Evolutionary conservation across 2,113 vertebrate genomes (phyloP), one percentile per base, ranked within the genome.

Genomic region (Cochlearius cochlearius): DNA sequence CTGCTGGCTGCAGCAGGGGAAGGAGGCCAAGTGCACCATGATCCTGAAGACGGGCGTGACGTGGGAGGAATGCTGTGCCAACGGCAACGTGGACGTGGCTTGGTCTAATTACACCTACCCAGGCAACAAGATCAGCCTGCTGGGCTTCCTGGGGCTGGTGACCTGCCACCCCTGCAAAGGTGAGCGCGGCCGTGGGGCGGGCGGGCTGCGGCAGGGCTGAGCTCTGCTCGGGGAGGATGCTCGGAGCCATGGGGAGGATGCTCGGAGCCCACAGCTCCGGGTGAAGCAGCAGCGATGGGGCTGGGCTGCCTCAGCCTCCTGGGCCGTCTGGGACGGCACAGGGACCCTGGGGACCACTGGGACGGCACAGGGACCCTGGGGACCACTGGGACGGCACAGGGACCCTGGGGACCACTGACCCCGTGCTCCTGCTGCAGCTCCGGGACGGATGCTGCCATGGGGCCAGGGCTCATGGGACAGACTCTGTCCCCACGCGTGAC

Each of bases 191-290:
- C 39, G 39, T 41, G 39, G 41, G 41, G 41, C 41, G 41, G 6
- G 41, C 12, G 41, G 41, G 41, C 41, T 41, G 41, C 9, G 39
- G 11, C 39, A 39, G 39, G 39, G 39, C 58, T 14, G 39, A 72
- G 67, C 63, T 72, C 67, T 19, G 32, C 43, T 5, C 9, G 0
- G 39, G 39, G 39, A 39, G 39, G 39, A 39, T 39, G 39, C 39
- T 39, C 39, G 11, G 39, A 39, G 39, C 39, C 9, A 11, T 9
- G 39, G 39, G 39, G 39, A 39, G 39, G 39, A 39, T 39, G 39
- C 39, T 39, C 39, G 2, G 66, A 23, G 22, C 27, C 56, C 2
- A 1, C 29, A 36, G 90, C 67, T 45, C 17, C 0, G 5, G 39
- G 47, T 12, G 64, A 29, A 43, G 55, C 13, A 12, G 69, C 74